Conservation (phyloP, 1,140 invertebrate species). For the Euschistus heros region DNA sequence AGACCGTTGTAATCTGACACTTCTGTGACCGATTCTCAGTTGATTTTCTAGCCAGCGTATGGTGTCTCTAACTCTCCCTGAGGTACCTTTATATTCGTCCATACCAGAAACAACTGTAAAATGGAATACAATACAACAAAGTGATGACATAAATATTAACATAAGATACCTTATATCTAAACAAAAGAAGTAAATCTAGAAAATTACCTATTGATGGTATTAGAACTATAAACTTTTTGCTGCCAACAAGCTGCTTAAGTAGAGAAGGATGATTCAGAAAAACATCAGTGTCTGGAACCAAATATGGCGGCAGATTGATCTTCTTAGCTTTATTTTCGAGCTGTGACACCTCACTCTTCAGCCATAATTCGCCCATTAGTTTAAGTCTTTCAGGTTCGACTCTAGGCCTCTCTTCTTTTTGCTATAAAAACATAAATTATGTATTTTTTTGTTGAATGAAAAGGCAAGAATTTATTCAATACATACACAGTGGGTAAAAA, state of each 20-base stretch:
- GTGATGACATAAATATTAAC: neutral
- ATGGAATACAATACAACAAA: slow-evolving; percentile 27
- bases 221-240: slow-evolving; percentile 65
- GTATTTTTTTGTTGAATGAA: no score
- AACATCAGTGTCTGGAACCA: slow-evolving; percentile 61
- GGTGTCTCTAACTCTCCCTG: slow-evolving; percentile 66
- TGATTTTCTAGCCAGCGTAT: slow-evolving; percentile 85
- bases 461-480: no score
- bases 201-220: slow-evolving; percentile 65
- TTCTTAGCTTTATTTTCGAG: slow-evolving; percentile 45
- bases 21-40: slow-evolving; percentile 71
- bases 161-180: no score
- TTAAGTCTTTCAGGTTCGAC: neutral
- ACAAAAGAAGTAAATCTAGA: neutral
- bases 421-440: no score
- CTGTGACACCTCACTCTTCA: slow-evolving; percentile 60
- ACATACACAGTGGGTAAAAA: no score
- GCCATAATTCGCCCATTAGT: slow-evolving; percentile 59
- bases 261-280: slow-evolving; percentile 57
- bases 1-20: slow-evolving; percentile 64
- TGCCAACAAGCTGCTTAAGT: slow-evolving; percentile 64
- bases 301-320: slow-evolving; percentile 52
- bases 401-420: neutral
- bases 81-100: slow-evolving; percentile 66
- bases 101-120: slow-evolving; percentile 70